phyloP scores from a whole-genome alignment of 1,140 invertebrate species.

The Archivesica marissinica region DNA sequence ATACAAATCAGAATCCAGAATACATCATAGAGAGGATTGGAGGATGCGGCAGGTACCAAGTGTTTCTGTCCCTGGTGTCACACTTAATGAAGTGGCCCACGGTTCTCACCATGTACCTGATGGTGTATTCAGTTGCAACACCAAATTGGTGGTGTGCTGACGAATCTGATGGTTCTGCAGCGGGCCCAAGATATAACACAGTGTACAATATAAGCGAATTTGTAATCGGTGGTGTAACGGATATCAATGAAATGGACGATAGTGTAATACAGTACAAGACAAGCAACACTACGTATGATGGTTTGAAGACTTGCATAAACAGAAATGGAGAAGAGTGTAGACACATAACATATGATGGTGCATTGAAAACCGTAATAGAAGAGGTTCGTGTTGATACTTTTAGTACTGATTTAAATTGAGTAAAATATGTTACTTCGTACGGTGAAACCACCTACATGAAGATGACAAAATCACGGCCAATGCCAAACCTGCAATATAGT shows the following conservation, averaged over 20 bases:
- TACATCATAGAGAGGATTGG: conserved; percentile 29
- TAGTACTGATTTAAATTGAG: too few species aligned
- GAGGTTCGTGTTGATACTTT: conserved; percentile 49
- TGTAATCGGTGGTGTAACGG: too few species aligned
- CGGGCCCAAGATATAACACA: too few species aligned
- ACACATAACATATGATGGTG: not conserved
- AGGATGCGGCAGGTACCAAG: conserved; percentile 42
- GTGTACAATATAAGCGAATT: too few species aligned
- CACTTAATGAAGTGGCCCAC: conserved; percentile 19
- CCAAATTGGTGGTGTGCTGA: conserved; percentile 45
- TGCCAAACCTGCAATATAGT: too few species aligned
- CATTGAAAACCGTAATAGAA: conserved; percentile 28
- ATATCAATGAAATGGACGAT: not conserved
- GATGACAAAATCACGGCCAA: not conserved
- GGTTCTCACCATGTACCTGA: conserved; percentile 44
- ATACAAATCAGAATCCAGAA: conserved; percentile 9
- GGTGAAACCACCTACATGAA: not conserved
- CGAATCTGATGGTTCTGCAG: too few species aligned
- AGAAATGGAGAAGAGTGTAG: conserved; percentile 9
- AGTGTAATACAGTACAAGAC: not conserved
- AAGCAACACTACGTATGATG: not conserved
- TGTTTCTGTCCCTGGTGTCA: not conserved
- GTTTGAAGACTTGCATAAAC: conserved; percentile 20
- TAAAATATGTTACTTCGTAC: not conserved
- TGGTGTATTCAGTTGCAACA: conserved; percentile 32